Evolutionary conservation across 2,888 invertebrate species (phyloP).

Genomic region (Folsomia candida): DNA sequence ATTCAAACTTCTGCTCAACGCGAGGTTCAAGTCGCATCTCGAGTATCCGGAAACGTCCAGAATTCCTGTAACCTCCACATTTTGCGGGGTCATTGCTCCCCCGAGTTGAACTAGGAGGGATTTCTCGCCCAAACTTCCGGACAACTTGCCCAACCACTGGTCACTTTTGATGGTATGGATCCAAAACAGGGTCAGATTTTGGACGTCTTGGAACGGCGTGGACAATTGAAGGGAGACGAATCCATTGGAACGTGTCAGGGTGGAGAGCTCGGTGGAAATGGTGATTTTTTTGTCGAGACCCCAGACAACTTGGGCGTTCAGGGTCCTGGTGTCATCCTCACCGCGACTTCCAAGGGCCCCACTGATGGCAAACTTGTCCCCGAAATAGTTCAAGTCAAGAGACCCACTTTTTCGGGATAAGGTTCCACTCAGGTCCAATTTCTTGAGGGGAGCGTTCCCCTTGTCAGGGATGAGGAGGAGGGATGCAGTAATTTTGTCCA

Average conservation of each 20-base stretch:
- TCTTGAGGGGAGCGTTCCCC: slow-evolving; percentile 41
- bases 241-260: slow-evolving; percentile 13
- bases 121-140: not conserved
- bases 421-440: slow-evolving; percentile 41
- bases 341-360: slow-evolving; percentile 39
- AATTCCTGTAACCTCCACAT: not conserved
- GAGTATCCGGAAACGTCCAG: slow-evolving; percentile 26
- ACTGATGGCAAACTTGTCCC: slow-evolving; percentile 26
- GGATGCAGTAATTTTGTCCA: slow-evolving; percentile 28
- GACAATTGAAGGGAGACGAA: slow-evolving; percentile 24
- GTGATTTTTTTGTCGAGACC: slow-evolving; percentile 30
- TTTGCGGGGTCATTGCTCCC: not conserved
- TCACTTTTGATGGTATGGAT: not conserved
- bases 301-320: slow-evolving; percentile 28
- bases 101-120: not conserved
- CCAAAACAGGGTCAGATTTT: slow-evolving; percentile 16
- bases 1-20: slow-evolving; percentile 16
- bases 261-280: slow-evolving; percentile 18
- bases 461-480: slow-evolving; percentile 48
- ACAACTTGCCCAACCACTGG: not conserved
- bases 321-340: slow-evolving; percentile 24
- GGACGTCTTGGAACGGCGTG: slow-evolving; percentile 42
- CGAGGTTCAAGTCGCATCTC: slow-evolving; percentile 22
- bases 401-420: slow-evolving; percentile 23
- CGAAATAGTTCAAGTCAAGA: slow-evolving; percentile 40